phyloP scores from a whole-genome alignment of 2,113 vertebrate species.

The Mesoclemmys tuberculata region DNA sequence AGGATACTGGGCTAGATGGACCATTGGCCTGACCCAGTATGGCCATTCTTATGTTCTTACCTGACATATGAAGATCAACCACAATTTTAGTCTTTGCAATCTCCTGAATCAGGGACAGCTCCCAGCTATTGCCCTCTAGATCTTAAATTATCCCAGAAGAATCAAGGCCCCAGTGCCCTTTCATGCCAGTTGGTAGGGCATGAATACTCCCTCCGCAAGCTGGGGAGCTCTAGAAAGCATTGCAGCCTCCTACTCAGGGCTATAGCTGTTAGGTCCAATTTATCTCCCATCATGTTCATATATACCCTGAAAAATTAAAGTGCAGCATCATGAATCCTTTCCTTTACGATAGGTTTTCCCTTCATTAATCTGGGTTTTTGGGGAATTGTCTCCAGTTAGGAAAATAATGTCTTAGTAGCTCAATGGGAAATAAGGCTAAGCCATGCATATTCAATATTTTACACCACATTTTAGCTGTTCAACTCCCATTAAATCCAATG shows the following conservation, averaged over 20 bases:
- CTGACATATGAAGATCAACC: neutral
- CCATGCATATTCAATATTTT: neutral
- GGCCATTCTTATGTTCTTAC: no score
- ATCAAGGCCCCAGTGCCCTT: neutral
- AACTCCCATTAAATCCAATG: conserved; percentile 37
- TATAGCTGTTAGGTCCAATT: neutral
- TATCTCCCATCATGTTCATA: neutral
- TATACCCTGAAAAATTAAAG: neutral
- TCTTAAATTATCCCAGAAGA: neutral
- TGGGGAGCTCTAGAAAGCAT: neutral
- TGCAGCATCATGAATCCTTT: neutral
- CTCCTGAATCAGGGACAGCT: neutral
- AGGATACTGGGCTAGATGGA: no score
- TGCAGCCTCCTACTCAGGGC: neutral
- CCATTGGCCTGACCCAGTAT: no score
- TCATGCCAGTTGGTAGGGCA: neutral
- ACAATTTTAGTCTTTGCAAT: neutral
- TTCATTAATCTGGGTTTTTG: conserved; percentile 5
- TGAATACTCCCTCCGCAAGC: neutral
- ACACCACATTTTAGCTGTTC: conserved; percentile 44
- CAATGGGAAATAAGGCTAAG: conserved; percentile 22
- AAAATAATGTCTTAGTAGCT: conserved; percentile 49
- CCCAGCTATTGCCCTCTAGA: neutral
- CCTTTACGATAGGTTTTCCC: neutral
- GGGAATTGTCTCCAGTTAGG: neutral